Base-by-base conservation (phyloP, 2,888 invertebrate genomes). In the Agonopterix alstromeriana region DNA sequence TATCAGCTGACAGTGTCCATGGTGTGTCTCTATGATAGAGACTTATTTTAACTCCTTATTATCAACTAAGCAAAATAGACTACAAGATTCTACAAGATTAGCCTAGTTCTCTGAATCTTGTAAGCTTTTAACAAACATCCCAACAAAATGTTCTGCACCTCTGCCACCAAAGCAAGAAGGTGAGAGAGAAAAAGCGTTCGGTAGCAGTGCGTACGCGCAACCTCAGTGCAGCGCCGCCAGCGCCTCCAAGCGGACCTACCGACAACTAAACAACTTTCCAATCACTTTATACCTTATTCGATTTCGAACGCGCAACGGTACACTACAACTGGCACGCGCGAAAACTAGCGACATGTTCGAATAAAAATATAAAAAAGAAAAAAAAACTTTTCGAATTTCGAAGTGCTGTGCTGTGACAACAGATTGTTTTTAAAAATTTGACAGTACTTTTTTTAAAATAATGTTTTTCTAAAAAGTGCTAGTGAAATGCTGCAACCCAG, bases 401-500 rank as follows among this genome's bases (percentile, higher is more conserved):
- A 36, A 45, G 45, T 45, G 45, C 49, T 42, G 45, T 50, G 51
- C 48, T 49, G 53, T 58, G 57, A 3, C 35, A 10, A 8, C 36
- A 40, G 12, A 10, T 40, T 36, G 35, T 35, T 35, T 36, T 38
- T n/a, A 27, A 27, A 7, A 27, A 5, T 27, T 27, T 27, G 27
- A 27, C 27, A 27, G 27, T 27, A 45, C 7, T 38, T 10, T 40
- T 14, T 5, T 46, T 42, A 9, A 42, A 42, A 42, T 42, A 42
- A 42, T 35, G 42, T 17, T 10, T 40, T 43, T 38, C 27, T 38
- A 38, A 36, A 12, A 10, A 41, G 68, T 68, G 74, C 63, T 61
- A 72, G 72, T 73, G 68, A 68, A 68, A 86, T 85, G 87, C 80
- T 85, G 48, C 84, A 84, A 68, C 84, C 84, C 43, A 85, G 84